A percentile compares a stretch with the other conserved stretches of the same genome.
Evolutionary conservation across 2,888 invertebrate genomes (phyloP).

Genomic region (Azorinus chamasolen): DNA sequence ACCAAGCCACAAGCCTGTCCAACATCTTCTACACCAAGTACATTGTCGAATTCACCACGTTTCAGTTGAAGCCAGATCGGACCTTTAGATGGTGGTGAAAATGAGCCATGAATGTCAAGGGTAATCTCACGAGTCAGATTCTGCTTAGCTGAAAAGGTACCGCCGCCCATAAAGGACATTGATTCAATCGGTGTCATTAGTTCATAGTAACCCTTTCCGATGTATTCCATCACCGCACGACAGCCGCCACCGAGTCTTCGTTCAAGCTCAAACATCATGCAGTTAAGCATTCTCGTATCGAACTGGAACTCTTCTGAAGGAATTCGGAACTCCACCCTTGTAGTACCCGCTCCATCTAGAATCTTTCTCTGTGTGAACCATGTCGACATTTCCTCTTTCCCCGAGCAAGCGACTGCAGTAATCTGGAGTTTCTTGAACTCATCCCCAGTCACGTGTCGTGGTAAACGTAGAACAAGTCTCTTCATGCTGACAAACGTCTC

Average conservation of each 20-base stretch:
- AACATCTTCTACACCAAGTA: slow-evolving; percentile 43
- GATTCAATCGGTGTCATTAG: slow-evolving; percentile 16
- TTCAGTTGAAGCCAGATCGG: slow-evolving; percentile 31
- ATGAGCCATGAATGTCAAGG: slow-evolving; percentile 31
- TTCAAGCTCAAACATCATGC: slow-evolving; percentile 5
- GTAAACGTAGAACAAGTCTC: neutral
- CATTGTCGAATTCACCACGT: slow-evolving; percentile 33
- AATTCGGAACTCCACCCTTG: neutral
- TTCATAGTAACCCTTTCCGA: slow-evolving; percentile 40
- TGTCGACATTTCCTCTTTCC: neutral
- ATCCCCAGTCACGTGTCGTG: neutral
- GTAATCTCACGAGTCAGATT: neutral
- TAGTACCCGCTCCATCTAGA: too few species aligned
- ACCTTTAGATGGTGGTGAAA: slow-evolving; percentile 30
- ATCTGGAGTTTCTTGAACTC: slow-evolving; percentile 3
- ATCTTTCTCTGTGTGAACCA: neutral
- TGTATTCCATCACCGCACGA: slow-evolving; percentile 4
- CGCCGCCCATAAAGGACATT: neutral
- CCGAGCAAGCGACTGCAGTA: neutral
- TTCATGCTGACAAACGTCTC: slow-evolving; percentile 48
- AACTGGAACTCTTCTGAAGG: slow-evolving; percentile 8
- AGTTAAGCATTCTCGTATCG: slow-evolving; percentile 26
- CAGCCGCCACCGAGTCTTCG: slow-evolving; percentile 11
- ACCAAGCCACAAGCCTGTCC: slow-evolving; percentile 50
- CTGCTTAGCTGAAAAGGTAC: neutral